Percentiles rank a stretch among this genome's conserved stretches.
Conservation (phyloP, 2,888 invertebrate species). For the Drosophila siamana region DNA sequence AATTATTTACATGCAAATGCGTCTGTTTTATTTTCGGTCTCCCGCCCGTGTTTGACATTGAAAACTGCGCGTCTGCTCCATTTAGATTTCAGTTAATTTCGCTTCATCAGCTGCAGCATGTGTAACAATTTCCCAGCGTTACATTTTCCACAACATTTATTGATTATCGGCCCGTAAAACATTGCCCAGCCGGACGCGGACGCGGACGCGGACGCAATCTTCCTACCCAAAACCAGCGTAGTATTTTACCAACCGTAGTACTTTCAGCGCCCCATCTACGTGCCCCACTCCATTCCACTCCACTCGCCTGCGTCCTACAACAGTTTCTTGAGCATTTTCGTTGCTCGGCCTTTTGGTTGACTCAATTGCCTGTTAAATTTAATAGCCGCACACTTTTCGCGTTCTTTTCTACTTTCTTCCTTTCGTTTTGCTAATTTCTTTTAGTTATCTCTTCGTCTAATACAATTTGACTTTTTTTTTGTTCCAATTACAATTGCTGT, state of each 20-base stretch:
- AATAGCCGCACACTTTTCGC: conserved; percentile 52
- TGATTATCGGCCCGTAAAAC: conserved; percentile 62
- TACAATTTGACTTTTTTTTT: conserved; percentile 5
- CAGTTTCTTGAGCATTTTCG: conserved; percentile 10
- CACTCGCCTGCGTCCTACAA: not conserved
- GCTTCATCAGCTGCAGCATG: conserved; percentile 57
- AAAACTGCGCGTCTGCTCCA: conserved; percentile 13
- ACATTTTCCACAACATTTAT: conserved; percentile 69
- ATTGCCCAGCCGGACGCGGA: conserved; percentile 19
- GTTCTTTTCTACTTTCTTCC: conserved; percentile 46
- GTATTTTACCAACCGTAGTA: not conserved
- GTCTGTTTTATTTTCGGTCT: not conserved
- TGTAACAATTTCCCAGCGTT: conserved; percentile 62
- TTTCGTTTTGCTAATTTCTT: conserved; percentile 45
- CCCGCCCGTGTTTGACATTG: conserved; percentile 7
- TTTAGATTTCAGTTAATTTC: conserved; percentile 47
- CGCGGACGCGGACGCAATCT: conserved; percentile 9
- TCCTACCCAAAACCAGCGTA: not conserved
- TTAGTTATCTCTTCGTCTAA: not conserved
- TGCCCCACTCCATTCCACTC: too few species aligned
- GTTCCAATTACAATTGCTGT: not conserved
- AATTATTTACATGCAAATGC: not conserved
- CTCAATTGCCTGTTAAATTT: conserved; percentile 65
- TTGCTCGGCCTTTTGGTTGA: conserved; percentile 37
- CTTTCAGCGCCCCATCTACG: too few species aligned